Percentiles rank a stretch among this genome's conserved stretches.
Conservation (phyloP, 2,113 vertebrate species). For the Hydrochoerus hydrochaeris region DNA sequence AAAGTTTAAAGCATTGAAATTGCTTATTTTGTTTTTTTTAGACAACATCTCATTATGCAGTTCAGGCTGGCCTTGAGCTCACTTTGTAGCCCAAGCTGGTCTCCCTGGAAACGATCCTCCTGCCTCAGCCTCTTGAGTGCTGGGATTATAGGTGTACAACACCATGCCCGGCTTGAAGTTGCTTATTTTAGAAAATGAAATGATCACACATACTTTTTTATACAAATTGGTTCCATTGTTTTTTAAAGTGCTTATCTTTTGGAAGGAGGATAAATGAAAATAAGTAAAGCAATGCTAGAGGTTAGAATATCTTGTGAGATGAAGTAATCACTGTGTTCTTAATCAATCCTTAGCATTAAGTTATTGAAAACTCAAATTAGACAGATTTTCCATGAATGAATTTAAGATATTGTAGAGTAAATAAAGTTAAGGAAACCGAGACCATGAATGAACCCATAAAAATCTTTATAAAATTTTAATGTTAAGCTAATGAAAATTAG, state of each 20-base stretch:
- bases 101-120: too few species aligned
- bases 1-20: slow-evolving; percentile 12
- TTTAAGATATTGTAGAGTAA: not conserved
- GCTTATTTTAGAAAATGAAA: slow-evolving; percentile 50
- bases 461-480: slow-evolving; percentile 18
- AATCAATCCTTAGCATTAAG: not conserved
- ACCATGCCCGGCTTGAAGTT: not conserved
- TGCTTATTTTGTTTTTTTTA: not conserved
- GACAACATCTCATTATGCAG: too few species aligned
- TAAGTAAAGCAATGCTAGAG: not conserved
- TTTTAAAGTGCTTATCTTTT: slow-evolving; percentile 45
- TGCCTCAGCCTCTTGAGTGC: too few species aligned
- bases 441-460: not conserved
- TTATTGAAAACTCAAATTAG: slow-evolving; percentile 24
- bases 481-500: slow-evolving; percentile 24
- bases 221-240: slow-evolving; percentile 1
- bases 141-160: too few species aligned
- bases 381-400: slow-evolving; percentile 6
- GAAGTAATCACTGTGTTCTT: not conserved
- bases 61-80: too few species aligned
- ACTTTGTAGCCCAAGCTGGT: too few species aligned
- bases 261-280: not conserved
- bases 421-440: slow-evolving; percentile 21
- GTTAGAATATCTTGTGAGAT: not conserved
- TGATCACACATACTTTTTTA: not conserved